Conservation (phyloP, 2,888 invertebrate species). For the Carcina quercana region DNA sequence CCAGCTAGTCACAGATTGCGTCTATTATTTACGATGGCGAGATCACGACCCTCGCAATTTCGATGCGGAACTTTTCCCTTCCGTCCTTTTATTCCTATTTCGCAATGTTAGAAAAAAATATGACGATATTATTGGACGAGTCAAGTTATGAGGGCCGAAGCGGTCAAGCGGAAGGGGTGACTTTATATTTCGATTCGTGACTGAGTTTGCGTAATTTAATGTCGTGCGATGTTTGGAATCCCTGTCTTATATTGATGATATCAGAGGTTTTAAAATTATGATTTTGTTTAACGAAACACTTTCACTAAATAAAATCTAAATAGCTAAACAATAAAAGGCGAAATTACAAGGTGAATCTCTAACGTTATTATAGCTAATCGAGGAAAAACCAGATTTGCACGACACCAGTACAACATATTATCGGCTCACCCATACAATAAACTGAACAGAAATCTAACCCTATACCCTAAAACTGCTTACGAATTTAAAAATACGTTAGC, state of each 20-base stretch:
- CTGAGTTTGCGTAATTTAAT: conserved; percentile 17
- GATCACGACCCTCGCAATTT: conserved; percentile 61
- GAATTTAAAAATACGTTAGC: no score
- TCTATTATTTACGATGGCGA: conserved; percentile 67
- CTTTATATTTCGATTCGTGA: conserved; percentile 35
- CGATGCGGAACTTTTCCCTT: conserved; percentile 57
- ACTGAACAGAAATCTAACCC: no score
- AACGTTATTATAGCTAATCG: no score
- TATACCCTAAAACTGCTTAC: no score
- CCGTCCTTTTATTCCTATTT: conserved; percentile 63
- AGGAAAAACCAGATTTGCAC: no score
- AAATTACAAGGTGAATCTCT: no score
- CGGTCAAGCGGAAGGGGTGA: conserved; percentile 61
- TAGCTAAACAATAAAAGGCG: no score
- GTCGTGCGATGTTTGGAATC: not conserved
- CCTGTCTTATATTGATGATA: not conserved
- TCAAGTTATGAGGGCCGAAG: conserved; percentile 46
- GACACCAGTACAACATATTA: no score
- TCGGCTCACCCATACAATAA: no score
- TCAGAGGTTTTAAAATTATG: no score
- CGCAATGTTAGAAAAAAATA: conserved; percentile 66
- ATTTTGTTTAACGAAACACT: no score
- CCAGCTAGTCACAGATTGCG: conserved; percentile 56
- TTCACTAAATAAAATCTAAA: no score
- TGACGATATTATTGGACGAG: conserved; percentile 67